phyloP scores from a whole-genome alignment of 2,888 invertebrate species.

The Halictus quadricinctus region DNA sequence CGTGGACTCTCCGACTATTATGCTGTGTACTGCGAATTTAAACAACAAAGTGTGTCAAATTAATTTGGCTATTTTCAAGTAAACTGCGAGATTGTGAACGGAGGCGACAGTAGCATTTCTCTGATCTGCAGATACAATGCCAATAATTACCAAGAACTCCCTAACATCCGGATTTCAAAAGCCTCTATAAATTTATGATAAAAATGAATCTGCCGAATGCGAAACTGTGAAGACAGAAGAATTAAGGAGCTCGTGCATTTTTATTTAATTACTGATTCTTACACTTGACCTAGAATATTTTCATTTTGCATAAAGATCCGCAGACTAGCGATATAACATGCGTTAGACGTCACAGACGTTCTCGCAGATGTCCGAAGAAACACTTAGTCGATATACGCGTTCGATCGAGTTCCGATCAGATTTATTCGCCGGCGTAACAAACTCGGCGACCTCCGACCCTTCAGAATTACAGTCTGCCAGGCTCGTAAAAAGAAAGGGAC shows the following conservation, averaged over 20 bases:
- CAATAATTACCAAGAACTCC: not conserved
- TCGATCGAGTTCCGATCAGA: not conserved
- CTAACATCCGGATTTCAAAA: not conserved
- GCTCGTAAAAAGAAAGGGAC: conserved; percentile 1
- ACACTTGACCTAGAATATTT: no score
- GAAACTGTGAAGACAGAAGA: no score
- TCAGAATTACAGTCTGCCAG: not conserved
- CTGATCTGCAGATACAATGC: not conserved
- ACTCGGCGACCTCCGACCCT: not conserved
- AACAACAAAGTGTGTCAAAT: not conserved
- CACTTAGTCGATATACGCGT: not conserved
- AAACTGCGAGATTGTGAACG: not conserved
- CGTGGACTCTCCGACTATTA: not conserved
- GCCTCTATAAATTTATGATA: no score
- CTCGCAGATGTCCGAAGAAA: not conserved
- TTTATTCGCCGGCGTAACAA: not conserved
- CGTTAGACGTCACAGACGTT: not conserved
- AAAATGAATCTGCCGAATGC: no score
- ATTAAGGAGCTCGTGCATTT: no score
- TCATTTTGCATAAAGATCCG: no score
- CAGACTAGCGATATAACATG: no score
- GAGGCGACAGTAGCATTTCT: not conserved
- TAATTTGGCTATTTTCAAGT: not conserved
- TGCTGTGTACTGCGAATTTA: not conserved
- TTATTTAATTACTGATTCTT: no score